phyloP scores from a whole-genome alignment of 2,888 invertebrate species.

The Polylopha cassiicola region DNA sequence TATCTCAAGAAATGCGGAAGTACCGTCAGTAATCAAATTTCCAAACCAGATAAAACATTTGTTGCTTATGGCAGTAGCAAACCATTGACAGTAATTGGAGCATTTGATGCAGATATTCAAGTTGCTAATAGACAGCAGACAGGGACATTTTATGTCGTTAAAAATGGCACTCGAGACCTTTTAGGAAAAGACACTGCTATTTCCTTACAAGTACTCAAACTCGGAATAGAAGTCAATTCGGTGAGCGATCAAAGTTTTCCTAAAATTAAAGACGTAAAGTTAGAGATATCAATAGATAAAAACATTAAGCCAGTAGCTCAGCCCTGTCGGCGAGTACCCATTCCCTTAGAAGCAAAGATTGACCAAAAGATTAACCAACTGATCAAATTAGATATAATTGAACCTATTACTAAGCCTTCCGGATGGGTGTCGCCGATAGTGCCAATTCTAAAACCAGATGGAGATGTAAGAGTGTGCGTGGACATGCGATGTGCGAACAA shows the following conservation, averaged over 20 bases:
- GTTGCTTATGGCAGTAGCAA: conserved; percentile 6
- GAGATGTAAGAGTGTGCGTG: conserved; percentile 17
- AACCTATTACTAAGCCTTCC: conserved; percentile 22
- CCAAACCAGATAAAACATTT: not conserved
- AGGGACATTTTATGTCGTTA: conserved; percentile 28
- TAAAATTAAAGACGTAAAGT: conserved; percentile 25
- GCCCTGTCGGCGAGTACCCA: conserved; percentile 23
- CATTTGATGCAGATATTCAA: conserved; percentile 11
- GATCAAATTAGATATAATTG: conserved; percentile 23
- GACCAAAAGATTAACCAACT: conserved; percentile 23
- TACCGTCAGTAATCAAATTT: too few relatives aligned
- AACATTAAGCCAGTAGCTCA: conserved; percentile 24
- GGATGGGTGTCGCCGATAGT: conserved; percentile 26
- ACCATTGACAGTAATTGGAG: conserved; percentile 6
- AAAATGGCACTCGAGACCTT: conserved; percentile 24
- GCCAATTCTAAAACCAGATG: conserved; percentile 20
- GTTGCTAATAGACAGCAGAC: too few relatives aligned
- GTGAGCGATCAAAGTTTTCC: conserved; percentile 18
- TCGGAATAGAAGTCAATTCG: conserved; percentile 23
- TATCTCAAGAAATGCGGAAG: too few relatives aligned
- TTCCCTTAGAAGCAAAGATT: conserved; percentile 25
- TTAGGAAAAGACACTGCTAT: conserved; percentile 26
- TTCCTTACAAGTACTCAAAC: not conserved
- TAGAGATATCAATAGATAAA: conserved; percentile 27
- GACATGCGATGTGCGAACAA: conserved; percentile 22